Evolutionary conservation across 92 coral and sea anemone species (phyloP), one percentile per base, ranked within the genome.

Genomic region (Epizoanthus stellaris): DNA sequence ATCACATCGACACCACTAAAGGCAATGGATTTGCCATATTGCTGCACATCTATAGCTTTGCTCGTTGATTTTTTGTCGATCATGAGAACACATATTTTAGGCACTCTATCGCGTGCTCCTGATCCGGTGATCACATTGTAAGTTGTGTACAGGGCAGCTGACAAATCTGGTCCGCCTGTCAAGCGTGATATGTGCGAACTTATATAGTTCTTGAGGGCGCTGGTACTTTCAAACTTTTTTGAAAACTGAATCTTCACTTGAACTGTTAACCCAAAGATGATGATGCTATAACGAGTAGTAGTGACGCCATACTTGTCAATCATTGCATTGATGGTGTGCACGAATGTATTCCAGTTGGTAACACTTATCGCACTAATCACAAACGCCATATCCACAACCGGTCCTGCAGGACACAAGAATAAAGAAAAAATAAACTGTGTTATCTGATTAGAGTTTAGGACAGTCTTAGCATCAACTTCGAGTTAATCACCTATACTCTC

Each of bases 41-140:
- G 57, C 59, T 57, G 80, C 15, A 75, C 45, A 54, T 72, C 56
- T 45, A 12, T 0, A 19, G 36, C 14, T 52, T 20, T 1, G 17
- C 80, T 75, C 38, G 47, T 75, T 25, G 80, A 75, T 75, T 54
- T 75, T 15, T 6, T 25, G 47, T 75, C 80, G 45, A 75, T 75
- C 80, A 75, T 75, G 14, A 75, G 21, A 19, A 54, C 65, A 30
- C 53, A 6, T 19, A 75, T 25, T 34, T 75, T 75, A 25, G 65
- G 67, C 15, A 56, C 49, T 4, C 80, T 45, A 6, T 36, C 59
- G 0, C 80, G 63, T 36, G 80, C 57, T 16, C 80, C 80, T 21
- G 80, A 30, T 75, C 52, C 80, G 15, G 40, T 16, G 39, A 75
- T 34, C 10, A 57, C 80, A 11, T 15, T 30, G 34, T 65, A 56